Percentiles rank a stretch among this genome's conserved stretches.
Evolutionary conservation across 37 sponge, comb jelly and placozoan genomes (phyloP).

Genomic region (Eunapius fragilis): DNA sequence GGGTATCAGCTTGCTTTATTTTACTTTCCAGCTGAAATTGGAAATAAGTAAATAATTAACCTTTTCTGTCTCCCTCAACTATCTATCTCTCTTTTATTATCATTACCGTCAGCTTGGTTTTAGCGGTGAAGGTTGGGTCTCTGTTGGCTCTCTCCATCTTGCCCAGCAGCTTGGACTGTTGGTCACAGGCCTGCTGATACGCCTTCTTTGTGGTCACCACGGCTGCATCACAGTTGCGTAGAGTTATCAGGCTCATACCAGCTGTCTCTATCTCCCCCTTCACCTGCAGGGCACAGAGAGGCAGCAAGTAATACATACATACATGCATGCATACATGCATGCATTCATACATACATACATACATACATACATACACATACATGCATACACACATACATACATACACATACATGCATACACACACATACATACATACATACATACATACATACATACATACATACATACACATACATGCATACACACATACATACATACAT

Average conservation of each 20-base stretch:
- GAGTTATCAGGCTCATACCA: background rate
- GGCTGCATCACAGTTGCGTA: background rate
- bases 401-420: background rate
- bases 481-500: no score
- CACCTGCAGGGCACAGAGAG: slow-evolving; percentile 11
- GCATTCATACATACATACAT: slow-evolving; percentile 2
- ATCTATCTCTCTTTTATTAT: background rate
- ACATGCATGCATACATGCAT: background rate
- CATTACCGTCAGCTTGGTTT: slow-evolving; percentile 21
- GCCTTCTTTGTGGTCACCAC: slow-evolving; percentile 44
- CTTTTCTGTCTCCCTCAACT: background rate
- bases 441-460: background rate
- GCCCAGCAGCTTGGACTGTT: slow-evolving; percentile 3
- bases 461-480: no score
- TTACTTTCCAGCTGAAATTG: slow-evolving; percentile 25
- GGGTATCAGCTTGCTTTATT: slow-evolving; percentile 25
- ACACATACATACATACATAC: background rate
- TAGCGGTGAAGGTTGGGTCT: slow-evolving; percentile 11
- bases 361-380: slow-evolving; percentile 13
- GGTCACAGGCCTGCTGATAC: slow-evolving; percentile 34
- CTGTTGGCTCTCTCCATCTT: slow-evolving; percentile 37
- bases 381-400: slow-evolving; percentile 1
- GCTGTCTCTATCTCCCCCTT: slow-evolving; percentile 68
- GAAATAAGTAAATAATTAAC: background rate
- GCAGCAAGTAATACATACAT: no score